Evolutionary conservation across 2,113 vertebrate genomes (phyloP).

Genomic region (Drymodes brunneopygia): DNA sequence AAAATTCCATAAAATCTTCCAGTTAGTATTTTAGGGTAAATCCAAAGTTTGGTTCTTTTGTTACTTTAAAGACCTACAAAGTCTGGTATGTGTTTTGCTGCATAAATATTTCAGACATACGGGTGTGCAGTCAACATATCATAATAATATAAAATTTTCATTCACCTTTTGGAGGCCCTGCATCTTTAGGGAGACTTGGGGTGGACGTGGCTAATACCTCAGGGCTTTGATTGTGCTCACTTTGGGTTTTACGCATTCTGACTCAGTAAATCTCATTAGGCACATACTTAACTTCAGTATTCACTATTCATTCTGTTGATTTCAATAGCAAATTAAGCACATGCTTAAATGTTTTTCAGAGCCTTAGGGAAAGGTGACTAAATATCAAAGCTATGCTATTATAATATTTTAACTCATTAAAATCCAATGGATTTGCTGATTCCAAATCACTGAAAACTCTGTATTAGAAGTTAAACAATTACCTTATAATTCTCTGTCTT

Average conservation of each 20-base stretch:
- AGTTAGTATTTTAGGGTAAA: neutral
- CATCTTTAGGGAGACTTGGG: neutral
- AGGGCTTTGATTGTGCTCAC: slow-evolving; percentile 32
- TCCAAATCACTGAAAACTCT: neutral
- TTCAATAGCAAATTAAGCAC: slow-evolving; percentile 24
- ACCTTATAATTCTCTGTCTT: neutral
- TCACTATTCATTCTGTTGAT: neutral
- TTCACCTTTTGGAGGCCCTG: neutral
- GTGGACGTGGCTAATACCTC: neutral
- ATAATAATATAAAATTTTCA: neutral
- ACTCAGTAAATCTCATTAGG: slow-evolving; percentile 46
- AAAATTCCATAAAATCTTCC: neutral
- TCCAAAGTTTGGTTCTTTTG: neutral
- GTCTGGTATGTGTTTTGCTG: neutral
- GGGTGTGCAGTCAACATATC: neutral
- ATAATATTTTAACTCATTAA: slow-evolving; percentile 28
- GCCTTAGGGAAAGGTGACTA: slow-evolving; percentile 15
- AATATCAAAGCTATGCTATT: slow-evolving; percentile 8
- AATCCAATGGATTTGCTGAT: neutral
- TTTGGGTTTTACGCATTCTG: neutral
- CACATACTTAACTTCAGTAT: neutral
- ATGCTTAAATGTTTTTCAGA: slow-evolving; percentile 26
- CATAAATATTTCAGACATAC: neutral
- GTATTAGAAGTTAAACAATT: neutral
- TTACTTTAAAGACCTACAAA: neutral